Evolutionary conservation across 2,888 invertebrate species (phyloP).

Genomic region (Isoperla grammatica): DNA sequence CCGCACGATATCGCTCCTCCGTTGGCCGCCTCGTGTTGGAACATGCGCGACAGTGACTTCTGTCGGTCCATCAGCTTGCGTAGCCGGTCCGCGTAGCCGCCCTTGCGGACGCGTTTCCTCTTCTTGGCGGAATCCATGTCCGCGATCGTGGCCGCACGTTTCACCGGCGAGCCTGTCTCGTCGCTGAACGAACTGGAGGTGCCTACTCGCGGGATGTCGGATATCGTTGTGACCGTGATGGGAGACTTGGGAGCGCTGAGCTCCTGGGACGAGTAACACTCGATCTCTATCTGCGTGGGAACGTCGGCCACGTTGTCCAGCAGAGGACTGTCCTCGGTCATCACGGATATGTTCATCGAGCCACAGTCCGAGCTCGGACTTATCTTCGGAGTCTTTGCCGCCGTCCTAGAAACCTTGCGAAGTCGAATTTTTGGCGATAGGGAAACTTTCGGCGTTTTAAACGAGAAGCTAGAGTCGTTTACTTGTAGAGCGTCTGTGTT

Average conservation of each 20-base stretch:
- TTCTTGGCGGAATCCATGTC: conserved; percentile 22
- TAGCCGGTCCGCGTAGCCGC: conserved; percentile 20
- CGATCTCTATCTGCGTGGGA: not conserved
- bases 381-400: not conserved
- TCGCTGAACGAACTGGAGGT: conserved; percentile 1
- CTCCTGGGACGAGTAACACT: conserved; percentile 9
- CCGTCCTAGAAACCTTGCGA: too few species aligned
- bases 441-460: not conserved
- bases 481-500: not conserved
- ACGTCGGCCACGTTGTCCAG: not conserved
- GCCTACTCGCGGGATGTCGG: not conserved
- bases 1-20: not conserved
- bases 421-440: not conserved
- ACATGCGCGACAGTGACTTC: conserved; percentile 18
- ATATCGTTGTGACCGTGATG: not conserved
- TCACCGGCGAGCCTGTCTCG: not conserved
- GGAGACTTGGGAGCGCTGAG: not conserved
- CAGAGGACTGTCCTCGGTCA: not conserved
- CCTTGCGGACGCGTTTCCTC: conserved; percentile 14
- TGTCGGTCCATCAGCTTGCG: conserved; percentile 18
- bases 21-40: conserved; percentile 21
- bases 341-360: not conserved
- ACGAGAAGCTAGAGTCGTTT: not conserved
- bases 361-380: not conserved
- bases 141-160: not conserved